Percentiles rank a stretch among this genome's conserved stretches.
phyloP scores from a whole-genome alignment of 2,113 vertebrate species.

The Xyliphius kryptos region DNA sequence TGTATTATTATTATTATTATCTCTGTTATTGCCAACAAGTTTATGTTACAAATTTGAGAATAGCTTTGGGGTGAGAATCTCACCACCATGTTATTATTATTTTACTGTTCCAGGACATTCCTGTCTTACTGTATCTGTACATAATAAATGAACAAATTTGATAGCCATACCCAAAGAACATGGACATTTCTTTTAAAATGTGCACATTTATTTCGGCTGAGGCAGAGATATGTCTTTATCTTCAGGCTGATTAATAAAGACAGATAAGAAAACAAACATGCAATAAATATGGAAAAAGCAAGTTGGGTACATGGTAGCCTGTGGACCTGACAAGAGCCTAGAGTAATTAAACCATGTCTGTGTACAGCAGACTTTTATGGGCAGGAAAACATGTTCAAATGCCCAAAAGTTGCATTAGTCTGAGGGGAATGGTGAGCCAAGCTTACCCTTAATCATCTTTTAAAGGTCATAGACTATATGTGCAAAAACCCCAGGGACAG shows the following conservation, averaged over 20 bases:
- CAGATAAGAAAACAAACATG: neutral
- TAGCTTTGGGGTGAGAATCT: too few relatives aligned
- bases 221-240: too few relatives aligned
- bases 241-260: neutral
- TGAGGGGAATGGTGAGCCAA: slow-evolving; percentile 2
- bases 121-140: too few relatives aligned
- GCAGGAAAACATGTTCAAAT: neutral
- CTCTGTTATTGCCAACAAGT: too few relatives aligned
- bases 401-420: slow-evolving; percentile 1
- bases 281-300: neutral
- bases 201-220: too few relatives aligned
- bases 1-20: too few relatives aligned
- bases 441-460: neutral
- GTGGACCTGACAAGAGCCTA: neutral
- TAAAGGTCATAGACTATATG: slow-evolving; percentile 3
- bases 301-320: neutral
- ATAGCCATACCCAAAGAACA: too few relatives aligned
- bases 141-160: too few relatives aligned
- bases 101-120: too few relatives aligned
- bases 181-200: too few relatives aligned
- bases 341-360: neutral
- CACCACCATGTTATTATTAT: too few relatives aligned
- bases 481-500: slow-evolving; percentile 1
- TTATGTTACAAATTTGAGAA: too few relatives aligned
- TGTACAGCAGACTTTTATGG: slow-evolving; percentile 2